Evolutionary conservation across 2,113 vertebrate genomes (phyloP).

Genomic region (Brachionichthys hirsutus): DNA sequence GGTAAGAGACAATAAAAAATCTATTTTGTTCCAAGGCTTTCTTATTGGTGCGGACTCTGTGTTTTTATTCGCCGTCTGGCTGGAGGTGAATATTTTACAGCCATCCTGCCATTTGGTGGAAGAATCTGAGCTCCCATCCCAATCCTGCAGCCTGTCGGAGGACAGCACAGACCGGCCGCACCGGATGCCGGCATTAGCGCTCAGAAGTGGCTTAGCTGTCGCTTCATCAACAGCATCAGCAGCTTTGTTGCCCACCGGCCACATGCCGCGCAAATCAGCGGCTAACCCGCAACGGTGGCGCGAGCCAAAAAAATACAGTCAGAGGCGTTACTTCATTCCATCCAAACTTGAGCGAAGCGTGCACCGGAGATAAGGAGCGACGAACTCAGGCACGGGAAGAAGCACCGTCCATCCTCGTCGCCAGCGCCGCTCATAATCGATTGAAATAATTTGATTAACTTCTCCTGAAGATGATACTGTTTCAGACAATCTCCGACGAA

Average conservation of each 20-base stretch:
- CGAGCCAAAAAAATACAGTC: slow-evolving; percentile 6
- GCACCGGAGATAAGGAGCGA: slow-evolving; percentile 6
- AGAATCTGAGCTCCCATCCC: no score
- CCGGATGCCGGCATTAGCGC: background rate
- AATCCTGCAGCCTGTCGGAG: no score
- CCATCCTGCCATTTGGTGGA: no score
- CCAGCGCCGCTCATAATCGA: slow-evolving; percentile 36
- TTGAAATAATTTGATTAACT: slow-evolving; percentile 51
- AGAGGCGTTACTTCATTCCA: background rate
- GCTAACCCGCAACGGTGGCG: slow-evolving; percentile 34
- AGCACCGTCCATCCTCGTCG: slow-evolving; percentile 21
- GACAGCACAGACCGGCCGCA: no score
- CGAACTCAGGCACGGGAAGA: slow-evolving; percentile 20
- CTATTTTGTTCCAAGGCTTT: slow-evolving; percentile 19
- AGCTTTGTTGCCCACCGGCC: slow-evolving; percentile 25
- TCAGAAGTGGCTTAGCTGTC: slow-evolving; percentile 4
- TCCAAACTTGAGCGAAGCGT: slow-evolving; percentile 4
- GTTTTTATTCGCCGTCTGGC: background rate
- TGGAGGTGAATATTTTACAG: no score
- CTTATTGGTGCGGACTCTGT: background rate
- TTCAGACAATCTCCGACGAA: slow-evolving; percentile 28
- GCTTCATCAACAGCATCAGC: slow-evolving; percentile 18
- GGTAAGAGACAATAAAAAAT: slow-evolving; percentile 6
- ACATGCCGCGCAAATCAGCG: slow-evolving; percentile 13
- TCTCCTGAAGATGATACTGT: slow-evolving; percentile 34